Percentiles rank a stretch among this genome's conserved stretches.
Conservation (phyloP, 2,113 vertebrate species). For the Chlamydotis undulata region DNA sequence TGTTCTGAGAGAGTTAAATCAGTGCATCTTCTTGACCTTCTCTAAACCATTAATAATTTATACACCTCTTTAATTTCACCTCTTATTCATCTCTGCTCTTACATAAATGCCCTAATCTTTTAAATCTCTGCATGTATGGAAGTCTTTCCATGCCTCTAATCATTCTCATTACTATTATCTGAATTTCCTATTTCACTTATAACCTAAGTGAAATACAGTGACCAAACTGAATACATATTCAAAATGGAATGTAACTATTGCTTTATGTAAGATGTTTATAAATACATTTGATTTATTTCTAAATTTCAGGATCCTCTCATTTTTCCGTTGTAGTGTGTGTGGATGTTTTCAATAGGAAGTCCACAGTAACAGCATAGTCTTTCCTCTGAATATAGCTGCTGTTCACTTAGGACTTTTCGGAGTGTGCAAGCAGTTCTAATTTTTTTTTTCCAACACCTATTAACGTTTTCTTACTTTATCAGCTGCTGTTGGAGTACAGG, state of each 20-base stretch:
- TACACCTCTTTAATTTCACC: constrained; percentile 42
- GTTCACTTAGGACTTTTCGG: neutral
- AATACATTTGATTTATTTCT: neutral
- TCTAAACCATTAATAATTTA: constrained; percentile 54
- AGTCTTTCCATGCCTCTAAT: neutral
- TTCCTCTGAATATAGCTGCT: neutral
- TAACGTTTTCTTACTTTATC: neutral
- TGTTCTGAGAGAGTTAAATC: neutral
- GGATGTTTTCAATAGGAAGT: neutral
- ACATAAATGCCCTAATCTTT: constrained; percentile 42
- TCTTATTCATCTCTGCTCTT: constrained; percentile 20
- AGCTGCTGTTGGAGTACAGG: neutral
- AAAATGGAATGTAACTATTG: neutral
- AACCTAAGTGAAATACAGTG: neutral
- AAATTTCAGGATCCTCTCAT: neutral
- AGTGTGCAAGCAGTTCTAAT: neutral
- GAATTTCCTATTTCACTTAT: neutral
- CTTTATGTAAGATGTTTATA: neutral
- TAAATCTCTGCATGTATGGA: constrained; percentile 14
- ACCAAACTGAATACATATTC: neutral
- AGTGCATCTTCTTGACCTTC: neutral
- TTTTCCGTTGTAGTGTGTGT: neutral
- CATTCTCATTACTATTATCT: neutral
- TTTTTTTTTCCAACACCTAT: neutral
- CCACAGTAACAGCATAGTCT: neutral